Percentiles rank a stretch among this genome's conserved stretches.
phyloP scores from a whole-genome alignment of 1,140 invertebrate species.

The Galleria mellonella region DNA sequence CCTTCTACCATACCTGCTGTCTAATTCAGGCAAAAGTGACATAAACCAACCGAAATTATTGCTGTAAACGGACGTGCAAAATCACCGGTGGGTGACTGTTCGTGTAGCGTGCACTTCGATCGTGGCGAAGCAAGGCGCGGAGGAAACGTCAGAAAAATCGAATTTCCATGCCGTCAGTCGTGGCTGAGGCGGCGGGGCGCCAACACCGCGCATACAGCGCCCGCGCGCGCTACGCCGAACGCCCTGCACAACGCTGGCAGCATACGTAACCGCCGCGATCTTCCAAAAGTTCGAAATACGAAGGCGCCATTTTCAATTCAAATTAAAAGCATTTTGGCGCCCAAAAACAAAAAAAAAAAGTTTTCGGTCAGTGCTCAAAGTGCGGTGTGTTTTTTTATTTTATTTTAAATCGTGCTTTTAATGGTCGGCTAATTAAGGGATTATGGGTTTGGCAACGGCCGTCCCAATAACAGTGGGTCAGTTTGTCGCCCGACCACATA shows the following conservation, averaged over 20 bases:
- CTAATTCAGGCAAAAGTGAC: constrained; percentile 37
- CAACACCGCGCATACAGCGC: constrained; percentile 54
- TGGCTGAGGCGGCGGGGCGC: constrained; percentile 64
- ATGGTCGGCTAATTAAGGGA: constrained; percentile 48
- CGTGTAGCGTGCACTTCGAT: constrained; percentile 66
- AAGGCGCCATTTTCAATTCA: constrained; percentile 10
- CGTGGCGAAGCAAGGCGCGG: constrained; percentile 62
- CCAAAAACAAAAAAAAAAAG: constrained; percentile 16
- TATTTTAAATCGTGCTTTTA: constrained; percentile 10
- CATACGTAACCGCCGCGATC: constrained; percentile 11
- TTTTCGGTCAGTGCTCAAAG: constrained; percentile 21
- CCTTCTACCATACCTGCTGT: constrained; percentile 29
- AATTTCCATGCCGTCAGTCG: constrained; percentile 70
- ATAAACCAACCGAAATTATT: constrained; percentile 51
- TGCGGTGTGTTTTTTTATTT: constrained; percentile 21
- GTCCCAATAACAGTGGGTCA: constrained; percentile 34
- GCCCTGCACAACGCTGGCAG: constrained; percentile 14
- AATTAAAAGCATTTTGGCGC: constrained; percentile 8
- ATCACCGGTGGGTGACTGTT: constrained; percentile 47
- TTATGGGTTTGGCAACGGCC: constrained; percentile 53
- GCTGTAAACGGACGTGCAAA: constrained; percentile 57
- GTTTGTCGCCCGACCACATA: constrained; percentile 48
- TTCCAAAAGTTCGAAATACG: constrained; percentile 25
- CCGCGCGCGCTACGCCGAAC: constrained; percentile 45
- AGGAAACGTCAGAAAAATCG: constrained; percentile 72